phyloP scores from a whole-genome alignment of 2,113 vertebrate genomes.

The Charina bottae region DNA sequence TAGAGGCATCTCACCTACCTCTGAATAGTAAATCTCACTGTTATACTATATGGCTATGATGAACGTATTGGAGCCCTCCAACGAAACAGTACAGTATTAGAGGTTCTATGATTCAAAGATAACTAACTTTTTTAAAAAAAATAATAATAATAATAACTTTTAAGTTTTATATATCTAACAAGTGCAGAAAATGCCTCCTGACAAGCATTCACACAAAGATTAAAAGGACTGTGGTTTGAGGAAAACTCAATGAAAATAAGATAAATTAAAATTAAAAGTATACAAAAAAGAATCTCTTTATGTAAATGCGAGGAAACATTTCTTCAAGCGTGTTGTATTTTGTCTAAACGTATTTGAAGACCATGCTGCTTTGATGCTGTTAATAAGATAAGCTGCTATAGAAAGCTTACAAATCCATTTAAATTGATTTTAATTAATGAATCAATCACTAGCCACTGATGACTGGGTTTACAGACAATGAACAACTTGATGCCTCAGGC shows the following conservation, averaged over 20 bases:
- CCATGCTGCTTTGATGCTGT: slow-evolving; percentile 60
- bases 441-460: slow-evolving; percentile 75
- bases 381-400: slow-evolving; percentile 80
- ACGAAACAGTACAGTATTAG: neutral
- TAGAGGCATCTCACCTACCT: neutral
- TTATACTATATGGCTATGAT: neutral
- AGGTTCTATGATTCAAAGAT: neutral
- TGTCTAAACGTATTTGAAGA: slow-evolving; percentile 71
- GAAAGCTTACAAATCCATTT: slow-evolving; percentile 79
- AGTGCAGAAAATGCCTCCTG: neutral
- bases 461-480: slow-evolving; percentile 64
- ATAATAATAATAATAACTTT: neutral
- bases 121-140: neutral
- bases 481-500: slow-evolving; percentile 70
- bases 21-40: neutral
- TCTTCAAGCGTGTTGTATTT: slow-evolving; percentile 48
- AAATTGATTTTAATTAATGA: slow-evolving; percentile 84
- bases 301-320: slow-evolving; percentile 55
- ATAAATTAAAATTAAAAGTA: neutral
- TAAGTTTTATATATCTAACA: neutral
- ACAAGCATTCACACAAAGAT: neutral
- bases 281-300: slow-evolving; percentile 46
- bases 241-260: slow-evolving; percentile 29
- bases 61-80: neutral
- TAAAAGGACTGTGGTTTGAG: slow-evolving; percentile 25